These are phyloP conservation scores for Volucella inflata DNA, from an alignment of 2,888 invertebrate genomes.

Conservation along the genomic window DNA sequence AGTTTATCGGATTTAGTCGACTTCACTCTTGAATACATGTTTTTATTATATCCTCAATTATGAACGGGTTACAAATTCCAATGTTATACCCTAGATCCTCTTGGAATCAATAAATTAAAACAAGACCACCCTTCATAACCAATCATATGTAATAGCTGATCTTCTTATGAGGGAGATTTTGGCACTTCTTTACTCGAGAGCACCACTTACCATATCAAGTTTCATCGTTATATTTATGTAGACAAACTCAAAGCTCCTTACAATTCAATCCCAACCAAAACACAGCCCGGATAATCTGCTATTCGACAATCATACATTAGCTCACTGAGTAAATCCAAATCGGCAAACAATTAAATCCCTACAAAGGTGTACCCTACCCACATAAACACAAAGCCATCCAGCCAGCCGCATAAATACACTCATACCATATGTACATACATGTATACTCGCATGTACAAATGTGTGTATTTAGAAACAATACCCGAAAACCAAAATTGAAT, in stretches of 20 bases:
- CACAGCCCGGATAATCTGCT: conserved; percentile 66
- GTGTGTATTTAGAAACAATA: conserved; percentile 20
- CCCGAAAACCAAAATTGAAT: conserved; percentile 51
- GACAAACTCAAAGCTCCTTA: conserved; percentile 50
- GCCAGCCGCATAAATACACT: too few species aligned
- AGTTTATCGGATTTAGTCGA: too few species aligned
- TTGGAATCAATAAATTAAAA: not conserved
- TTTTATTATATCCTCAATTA: too few species aligned
- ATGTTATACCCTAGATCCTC: too few species aligned
- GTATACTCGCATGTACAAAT: too few species aligned
- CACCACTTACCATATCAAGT: conserved; percentile 42
- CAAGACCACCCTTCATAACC: not conserved
- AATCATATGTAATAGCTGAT: conserved; percentile 7
- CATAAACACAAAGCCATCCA: conserved; percentile 16
- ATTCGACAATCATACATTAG: conserved; percentile 66
- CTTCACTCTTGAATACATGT: too few species aligned
- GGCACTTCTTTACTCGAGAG: conserved; percentile 31
- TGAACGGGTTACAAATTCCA: too few species aligned
- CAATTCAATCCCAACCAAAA: conserved; percentile 52
- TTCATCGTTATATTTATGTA: conserved; percentile 45
- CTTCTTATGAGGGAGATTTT: conserved; percentile 31
- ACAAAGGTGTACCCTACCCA: conserved; percentile 16
- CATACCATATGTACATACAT: too few species aligned
- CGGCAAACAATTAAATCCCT: conserved; percentile 61
- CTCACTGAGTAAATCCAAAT: conserved; percentile 40